Evolutionary conservation across 2,797 vertebrate species (phyloP).

Genomic region (Sebastes elongatus): DNA sequence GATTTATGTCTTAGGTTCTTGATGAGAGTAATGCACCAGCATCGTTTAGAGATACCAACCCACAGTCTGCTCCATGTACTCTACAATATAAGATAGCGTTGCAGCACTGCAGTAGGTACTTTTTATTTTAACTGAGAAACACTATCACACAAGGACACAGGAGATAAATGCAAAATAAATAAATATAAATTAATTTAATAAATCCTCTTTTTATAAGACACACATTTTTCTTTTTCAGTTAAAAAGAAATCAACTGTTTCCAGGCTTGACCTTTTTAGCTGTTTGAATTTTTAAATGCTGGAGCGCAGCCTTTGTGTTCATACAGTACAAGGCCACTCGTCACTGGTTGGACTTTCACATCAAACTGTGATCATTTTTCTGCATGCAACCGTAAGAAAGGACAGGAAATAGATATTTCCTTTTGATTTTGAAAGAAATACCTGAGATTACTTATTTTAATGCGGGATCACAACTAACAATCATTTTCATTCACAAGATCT

Average conservation of each 20-base stretch:
- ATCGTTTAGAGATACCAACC: constrained; percentile 25
- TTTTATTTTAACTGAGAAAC: background rate
- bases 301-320: background rate
- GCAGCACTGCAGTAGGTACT: background rate
- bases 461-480: background rate
- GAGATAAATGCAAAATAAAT: background rate
- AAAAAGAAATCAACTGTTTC: background rate
- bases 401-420: background rate
- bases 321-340: background rate
- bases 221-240: background rate
- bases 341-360: background rate
- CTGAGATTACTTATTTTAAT: background rate
- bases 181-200: background rate
- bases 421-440: background rate
- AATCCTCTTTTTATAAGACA: background rate
- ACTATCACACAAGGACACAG: background rate
- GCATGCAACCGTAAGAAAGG: background rate
- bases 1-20: constrained; percentile 49
- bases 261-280: background rate
- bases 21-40: constrained; percentile 56
- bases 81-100: background rate
- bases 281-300: background rate
- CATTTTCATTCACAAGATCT: background rate
- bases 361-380: background rate
- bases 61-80: constrained; percentile 21